These are phyloP conservation scores for Microtus californicus DNA, from an alignment of 2,797 vertebrate species.

Conservation along the genomic window DNA sequence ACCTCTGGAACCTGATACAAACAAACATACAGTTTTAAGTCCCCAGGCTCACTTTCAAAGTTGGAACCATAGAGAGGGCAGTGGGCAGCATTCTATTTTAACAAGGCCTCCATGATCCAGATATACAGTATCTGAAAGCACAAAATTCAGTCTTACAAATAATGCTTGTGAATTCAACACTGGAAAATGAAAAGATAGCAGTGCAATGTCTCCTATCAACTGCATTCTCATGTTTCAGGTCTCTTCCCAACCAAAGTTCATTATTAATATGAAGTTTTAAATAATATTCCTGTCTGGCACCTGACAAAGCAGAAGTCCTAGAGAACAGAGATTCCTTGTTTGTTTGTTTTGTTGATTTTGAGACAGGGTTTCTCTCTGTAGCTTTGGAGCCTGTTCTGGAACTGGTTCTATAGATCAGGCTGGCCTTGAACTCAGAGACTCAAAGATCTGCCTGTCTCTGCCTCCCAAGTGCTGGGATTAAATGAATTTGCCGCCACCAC, in stretches of 20 bases:
- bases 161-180: background rate
- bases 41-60: background rate
- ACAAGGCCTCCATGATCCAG: background rate
- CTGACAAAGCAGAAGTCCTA: background rate
- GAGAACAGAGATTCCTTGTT: background rate
- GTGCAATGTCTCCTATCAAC: background rate
- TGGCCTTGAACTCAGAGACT: too few relatives aligned
- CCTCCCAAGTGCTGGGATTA: too few relatives aligned
- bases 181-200: background rate
- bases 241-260: background rate
- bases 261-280: constrained; percentile 23
- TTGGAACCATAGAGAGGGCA: background rate
- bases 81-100: background rate
- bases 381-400: too few relatives aligned
- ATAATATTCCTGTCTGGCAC: background rate
- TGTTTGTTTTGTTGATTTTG: too few relatives aligned
- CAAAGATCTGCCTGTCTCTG: too few relatives aligned
- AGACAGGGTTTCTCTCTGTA: too few relatives aligned
- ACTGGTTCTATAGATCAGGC: too few relatives aligned
- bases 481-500: too few relatives aligned
- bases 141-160: background rate
- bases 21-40: background rate
- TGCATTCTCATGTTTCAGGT: constrained; percentile 23
- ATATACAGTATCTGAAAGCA: background rate
- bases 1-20: background rate